Conservation (phyloP, 2,888 invertebrate species). For the Hesperia comma region DNA sequence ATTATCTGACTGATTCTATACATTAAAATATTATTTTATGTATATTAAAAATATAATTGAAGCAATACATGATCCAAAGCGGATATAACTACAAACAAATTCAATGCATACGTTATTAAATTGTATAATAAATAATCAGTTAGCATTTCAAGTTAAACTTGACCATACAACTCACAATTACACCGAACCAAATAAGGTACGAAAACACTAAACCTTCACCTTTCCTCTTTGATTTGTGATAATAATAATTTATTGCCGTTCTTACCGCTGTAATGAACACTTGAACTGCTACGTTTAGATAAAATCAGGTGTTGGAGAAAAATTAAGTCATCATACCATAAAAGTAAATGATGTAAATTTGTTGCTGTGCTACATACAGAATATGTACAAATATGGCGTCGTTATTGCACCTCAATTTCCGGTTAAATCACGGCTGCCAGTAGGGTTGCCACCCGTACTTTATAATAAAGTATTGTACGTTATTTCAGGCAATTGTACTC, state of each 20-base stretch:
- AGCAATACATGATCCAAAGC: too few relatives aligned
- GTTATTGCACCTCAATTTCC: not conserved
- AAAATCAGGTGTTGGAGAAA: conserved; percentile 20
- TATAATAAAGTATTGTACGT: too few relatives aligned
- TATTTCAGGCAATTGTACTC: too few relatives aligned
- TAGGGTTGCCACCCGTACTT: too few relatives aligned
- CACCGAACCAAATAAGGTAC: conserved; percentile 16
- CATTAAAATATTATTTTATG: too few relatives aligned
- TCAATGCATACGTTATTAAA: not conserved
- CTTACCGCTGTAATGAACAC: conserved; percentile 17
- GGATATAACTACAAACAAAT: not conserved
- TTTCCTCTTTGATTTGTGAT: conserved; percentile 17
- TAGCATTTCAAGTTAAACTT: conserved; percentile 27
- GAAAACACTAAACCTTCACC: conserved; percentile 26
- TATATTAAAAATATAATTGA: too few relatives aligned
- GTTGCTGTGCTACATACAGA: not conserved
- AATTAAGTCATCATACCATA: conserved; percentile 32
- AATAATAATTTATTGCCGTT: conserved; percentile 26
- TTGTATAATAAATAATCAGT: not conserved
- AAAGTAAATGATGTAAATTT: conserved; percentile 5
- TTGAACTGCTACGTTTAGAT: conserved; percentile 23
- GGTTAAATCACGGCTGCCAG: not conserved
- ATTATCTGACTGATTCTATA: too few relatives aligned
- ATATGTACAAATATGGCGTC: conserved; percentile 10
- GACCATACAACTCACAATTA: conserved; percentile 19